Conservation (phyloP, 2,113 vertebrate genomes). For the Urocitellus parryii region DNA sequence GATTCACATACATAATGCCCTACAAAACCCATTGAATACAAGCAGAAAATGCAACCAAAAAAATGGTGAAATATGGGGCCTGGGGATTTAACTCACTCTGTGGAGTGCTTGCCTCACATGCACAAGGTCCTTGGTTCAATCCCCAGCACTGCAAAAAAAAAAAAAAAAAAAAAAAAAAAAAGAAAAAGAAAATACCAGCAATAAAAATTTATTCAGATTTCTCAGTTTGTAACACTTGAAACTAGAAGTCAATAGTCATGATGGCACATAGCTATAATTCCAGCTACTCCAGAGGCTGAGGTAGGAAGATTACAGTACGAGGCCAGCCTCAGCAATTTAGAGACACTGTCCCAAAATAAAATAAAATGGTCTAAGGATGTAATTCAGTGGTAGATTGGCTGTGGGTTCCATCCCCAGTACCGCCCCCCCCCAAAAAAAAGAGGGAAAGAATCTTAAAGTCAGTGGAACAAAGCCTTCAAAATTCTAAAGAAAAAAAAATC, state of each 20-base stretch:
- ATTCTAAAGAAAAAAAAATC: not conserved
- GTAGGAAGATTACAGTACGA: not conserved
- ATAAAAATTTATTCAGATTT: not conserved
- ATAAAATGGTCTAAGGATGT: not conserved
- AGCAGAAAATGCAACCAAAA: conserved; percentile 22
- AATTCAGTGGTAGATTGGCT: not conserved
- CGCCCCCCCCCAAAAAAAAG: not conserved
- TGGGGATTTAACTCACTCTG: no score
- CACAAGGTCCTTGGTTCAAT: no score
- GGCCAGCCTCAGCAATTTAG: not conserved
- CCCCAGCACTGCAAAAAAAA: no score
- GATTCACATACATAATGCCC: not conserved
- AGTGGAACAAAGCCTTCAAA: not conserved
- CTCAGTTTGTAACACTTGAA: not conserved
- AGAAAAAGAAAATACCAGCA: not conserved
- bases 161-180: no score
- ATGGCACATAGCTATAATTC: not conserved
- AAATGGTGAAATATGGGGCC: not conserved
- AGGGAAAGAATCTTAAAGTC: not conserved
- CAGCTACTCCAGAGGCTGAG: not conserved
- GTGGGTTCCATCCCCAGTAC: not conserved
- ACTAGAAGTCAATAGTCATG: not conserved
- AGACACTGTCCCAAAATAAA: not conserved
- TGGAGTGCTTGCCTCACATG: no score
- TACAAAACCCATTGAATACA: conserved; percentile 37